Percentiles rank a stretch among this genome's conserved stretches.
These are phyloP conservation scores for Hemichromis elongatus DNA, from an alignment of 2,113 vertebrate genomes.

Conservation along the genomic window DNA sequence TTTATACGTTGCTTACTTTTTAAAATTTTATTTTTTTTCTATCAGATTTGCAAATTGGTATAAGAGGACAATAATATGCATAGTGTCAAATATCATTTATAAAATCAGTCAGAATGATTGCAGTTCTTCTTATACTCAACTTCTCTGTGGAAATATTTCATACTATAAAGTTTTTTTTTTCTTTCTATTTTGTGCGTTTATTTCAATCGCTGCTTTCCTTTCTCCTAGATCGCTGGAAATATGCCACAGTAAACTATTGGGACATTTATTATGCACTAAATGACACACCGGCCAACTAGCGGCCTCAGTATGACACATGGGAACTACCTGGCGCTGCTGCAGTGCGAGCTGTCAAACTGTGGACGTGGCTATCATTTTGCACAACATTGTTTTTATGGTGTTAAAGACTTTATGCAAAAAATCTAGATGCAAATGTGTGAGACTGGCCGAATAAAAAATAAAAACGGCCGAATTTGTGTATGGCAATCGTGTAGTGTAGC, in stretches of 20 bases:
- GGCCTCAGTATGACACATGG: constrained; percentile 34
- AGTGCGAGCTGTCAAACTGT: constrained; percentile 59
- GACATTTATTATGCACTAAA: constrained; percentile 75
- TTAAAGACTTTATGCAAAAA: constrained; percentile 75
- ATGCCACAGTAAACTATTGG: constrained; percentile 23
- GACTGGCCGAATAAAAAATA: constrained; percentile 22
- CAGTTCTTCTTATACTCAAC: neutral
- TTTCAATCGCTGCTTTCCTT: neutral
- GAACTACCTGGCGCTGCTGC: constrained; percentile 48
- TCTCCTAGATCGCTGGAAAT: constrained; percentile 23
- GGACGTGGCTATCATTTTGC: constrained; percentile 76
- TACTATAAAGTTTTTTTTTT: neutral
- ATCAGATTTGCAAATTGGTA: neutral
- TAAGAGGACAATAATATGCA: neutral
- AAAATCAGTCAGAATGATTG: neutral
- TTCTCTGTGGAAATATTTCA: neutral
- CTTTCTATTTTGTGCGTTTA: neutral
- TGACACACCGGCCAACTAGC: constrained; percentile 38
- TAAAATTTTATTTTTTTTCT: neutral
- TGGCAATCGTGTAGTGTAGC: constrained; percentile 72
- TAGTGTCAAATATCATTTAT: neutral
- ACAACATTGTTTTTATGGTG: constrained; percentile 73
- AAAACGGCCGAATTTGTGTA: constrained; percentile 56
- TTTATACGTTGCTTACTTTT: neutral
- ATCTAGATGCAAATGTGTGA: constrained; percentile 60